Conservation (phyloP, 2,797 vertebrate species). For the Neostethus bicornis region DNA sequence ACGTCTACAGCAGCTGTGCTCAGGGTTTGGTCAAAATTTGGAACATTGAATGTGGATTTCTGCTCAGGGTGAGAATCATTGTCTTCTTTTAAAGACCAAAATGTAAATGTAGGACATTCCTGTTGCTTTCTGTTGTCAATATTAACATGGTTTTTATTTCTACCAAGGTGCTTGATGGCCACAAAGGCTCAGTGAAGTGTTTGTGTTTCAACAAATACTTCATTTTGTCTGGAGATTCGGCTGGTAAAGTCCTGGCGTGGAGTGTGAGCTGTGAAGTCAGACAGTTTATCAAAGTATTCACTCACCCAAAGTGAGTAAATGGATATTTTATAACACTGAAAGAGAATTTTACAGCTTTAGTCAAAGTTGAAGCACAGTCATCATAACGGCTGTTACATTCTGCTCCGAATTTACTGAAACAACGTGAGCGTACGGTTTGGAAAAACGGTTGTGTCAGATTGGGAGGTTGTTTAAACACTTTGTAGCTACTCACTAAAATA, state of each 20-base stretch:
- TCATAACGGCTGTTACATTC: no score
- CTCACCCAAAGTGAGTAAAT: conserved; percentile 85
- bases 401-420: no score
- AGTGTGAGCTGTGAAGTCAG: conserved; percentile 79
- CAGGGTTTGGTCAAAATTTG: conserved; percentile 86
- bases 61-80: conserved; percentile 81
- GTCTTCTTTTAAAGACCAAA: background rate
- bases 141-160: background rate
- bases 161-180: conserved; percentile 79
- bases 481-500: no score
- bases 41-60: conserved; percentile 65
- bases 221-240: conserved; percentile 82
- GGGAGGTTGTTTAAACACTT: no score
- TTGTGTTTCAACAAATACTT: conserved; percentile 87
- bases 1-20: conserved; percentile 84
- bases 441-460: no score
- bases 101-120: background rate
- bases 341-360: no score
- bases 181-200: conserved; percentile 83
- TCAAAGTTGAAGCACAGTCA: no score
- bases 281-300: conserved; percentile 82
- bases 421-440: no score
- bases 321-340: no score
- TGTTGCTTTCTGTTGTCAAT: background rate
- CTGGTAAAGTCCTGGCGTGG: conserved; percentile 86